Evolutionary conservation across 2,888 invertebrate genomes (phyloP).

Genomic region (Alcis repandata): DNA sequence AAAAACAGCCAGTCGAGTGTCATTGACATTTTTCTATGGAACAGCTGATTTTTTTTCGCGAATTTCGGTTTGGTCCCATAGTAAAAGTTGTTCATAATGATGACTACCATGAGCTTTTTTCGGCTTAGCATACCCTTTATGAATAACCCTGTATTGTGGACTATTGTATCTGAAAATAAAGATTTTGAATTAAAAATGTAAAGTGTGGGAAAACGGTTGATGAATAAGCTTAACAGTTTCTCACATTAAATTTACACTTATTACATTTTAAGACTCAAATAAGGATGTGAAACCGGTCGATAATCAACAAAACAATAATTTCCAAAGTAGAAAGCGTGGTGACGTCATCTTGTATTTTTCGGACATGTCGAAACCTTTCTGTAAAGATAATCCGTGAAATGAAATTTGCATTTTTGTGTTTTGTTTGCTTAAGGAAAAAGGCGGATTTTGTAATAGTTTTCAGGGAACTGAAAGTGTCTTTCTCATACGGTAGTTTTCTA

Average conservation of each 20-base stretch:
- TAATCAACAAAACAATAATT: constrained; percentile 22
- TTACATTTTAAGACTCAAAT: neutral
- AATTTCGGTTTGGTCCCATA: too few relatives aligned
- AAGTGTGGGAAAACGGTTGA: too few relatives aligned
- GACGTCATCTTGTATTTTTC: constrained; percentile 27
- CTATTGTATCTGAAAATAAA: too few relatives aligned
- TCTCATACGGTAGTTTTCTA: neutral
- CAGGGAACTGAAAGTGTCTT: neutral
- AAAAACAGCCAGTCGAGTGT: too few relatives aligned
- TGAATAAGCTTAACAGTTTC: too few relatives aligned
- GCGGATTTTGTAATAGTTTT: neutral
- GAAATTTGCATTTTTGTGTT: constrained; percentile 10
- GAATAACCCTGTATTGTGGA: too few relatives aligned
- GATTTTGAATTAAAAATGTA: too few relatives aligned
- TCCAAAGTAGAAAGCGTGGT: constrained; percentile 29
- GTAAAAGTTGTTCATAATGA: too few relatives aligned
- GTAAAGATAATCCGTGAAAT: constrained; percentile 16
- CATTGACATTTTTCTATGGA: too few relatives aligned
- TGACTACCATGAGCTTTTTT: too few relatives aligned
- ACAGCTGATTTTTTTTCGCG: too few relatives aligned
- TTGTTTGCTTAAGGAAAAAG: neutral
- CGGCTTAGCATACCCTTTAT: too few relatives aligned
- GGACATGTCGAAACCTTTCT: constrained; percentile 5
- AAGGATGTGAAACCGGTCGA: constrained; percentile 16
- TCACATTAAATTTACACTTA: neutral